Percentiles rank a stretch among this genome's conserved stretches.
Conservation (phyloP, 2,797 vertebrate genomes). For the Phrynocephalus vlangalii region DNA sequence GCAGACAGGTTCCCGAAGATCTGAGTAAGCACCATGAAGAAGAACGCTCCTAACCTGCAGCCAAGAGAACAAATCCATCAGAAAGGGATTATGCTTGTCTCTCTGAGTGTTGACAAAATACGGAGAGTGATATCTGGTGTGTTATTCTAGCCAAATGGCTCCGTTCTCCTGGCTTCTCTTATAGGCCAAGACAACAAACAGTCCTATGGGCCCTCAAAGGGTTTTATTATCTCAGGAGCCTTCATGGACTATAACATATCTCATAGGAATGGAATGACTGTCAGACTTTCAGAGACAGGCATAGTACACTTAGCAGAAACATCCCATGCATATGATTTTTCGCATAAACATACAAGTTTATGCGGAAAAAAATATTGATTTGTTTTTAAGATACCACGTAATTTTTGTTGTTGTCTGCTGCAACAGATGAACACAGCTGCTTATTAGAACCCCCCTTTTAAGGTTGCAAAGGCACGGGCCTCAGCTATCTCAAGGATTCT, state of each 20-base stretch:
- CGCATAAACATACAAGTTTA: not conserved
- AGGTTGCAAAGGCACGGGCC: not conserved
- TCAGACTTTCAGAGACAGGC: not conserved
- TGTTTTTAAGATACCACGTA: not conserved
- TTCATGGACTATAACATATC: not conserved
- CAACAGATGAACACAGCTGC: not conserved
- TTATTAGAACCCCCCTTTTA: not conserved
- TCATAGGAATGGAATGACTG: not conserved
- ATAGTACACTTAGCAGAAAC: not conserved
- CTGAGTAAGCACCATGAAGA: conserved; percentile 85
- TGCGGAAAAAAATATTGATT: not conserved
- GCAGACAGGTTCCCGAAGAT: conserved; percentile 86
- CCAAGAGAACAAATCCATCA: not conserved
- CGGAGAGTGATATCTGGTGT: not conserved
- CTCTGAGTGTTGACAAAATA: not conserved
- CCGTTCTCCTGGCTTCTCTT: not conserved
- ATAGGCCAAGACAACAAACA: not conserved
- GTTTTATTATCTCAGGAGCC: not conserved
- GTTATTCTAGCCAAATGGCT: not conserved
- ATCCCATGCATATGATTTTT: not conserved
- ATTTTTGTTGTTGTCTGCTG: not conserved
- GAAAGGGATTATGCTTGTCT: not conserved
- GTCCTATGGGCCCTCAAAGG: not conserved
- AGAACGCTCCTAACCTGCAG: conserved; percentile 78
- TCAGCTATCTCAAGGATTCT: not conserved